Base-by-base conservation (phyloP, 1,140 invertebrate species). In the Halotydeus destructor region DNA sequence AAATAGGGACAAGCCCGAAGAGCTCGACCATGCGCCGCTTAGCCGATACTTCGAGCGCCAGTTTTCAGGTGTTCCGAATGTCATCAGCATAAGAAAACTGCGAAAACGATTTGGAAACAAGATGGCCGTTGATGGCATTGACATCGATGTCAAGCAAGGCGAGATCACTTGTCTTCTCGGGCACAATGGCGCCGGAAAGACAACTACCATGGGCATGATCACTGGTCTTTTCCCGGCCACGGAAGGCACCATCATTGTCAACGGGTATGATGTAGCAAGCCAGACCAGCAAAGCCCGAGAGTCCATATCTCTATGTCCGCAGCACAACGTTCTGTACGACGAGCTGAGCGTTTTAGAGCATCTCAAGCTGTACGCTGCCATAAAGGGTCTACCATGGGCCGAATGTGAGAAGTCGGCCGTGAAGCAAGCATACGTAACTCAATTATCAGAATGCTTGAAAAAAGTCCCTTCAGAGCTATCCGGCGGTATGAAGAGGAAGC, bases 241-340 rank as follows among this genome's bases (percentile, higher is more conserved):
- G 0, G 63, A 58, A 38, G 79, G 78, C 3, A 67, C 66, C 12
- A 73, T 78, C 5, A 55, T 60, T 24, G 62, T 85, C 3, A 70
- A 74, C 49, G 76, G 72, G 19, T 69, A 68, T 51, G 69, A 75
- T 54, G 66, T 77, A 32, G 52, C 57, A 19, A 64, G 54, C 22
- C 55, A 70, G 34, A 62, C 62, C 19, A 49, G 56, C 6, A 47
- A 53, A 19, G 75, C 78, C 2, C 65, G 81, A 14, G 57, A 63
- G 32, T 74, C 72, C 45, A 60, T 88, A 0, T 84, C 84, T 0
- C 61, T 86, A 2, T 97, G 89, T 60, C 86, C 86, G 6, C 89
- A 96, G 59, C 57, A 58, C 46, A 61, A 66, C 50, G 57, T 60
- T 11, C 50, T 66, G 2, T 56, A 60, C 44, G 57, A 58, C 9